Evolutionary conservation across 2,113 vertebrate species (phyloP), one percentile per base, ranked within the genome.

Genomic region (Clinocottus analis): DNA sequence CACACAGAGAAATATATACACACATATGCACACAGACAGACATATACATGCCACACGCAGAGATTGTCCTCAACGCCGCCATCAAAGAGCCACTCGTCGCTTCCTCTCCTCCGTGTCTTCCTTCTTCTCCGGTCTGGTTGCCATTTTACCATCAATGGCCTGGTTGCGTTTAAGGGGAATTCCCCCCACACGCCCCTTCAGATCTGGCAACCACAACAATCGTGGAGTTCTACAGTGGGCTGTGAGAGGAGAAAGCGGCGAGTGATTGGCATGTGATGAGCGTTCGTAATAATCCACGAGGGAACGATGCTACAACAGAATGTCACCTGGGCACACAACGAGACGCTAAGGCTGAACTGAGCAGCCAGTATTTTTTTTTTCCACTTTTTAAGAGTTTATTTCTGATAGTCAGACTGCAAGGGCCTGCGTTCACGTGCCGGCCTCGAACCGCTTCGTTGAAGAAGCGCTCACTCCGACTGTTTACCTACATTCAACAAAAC

Each of bases 21-120:
- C 45, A 53, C 29, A 66, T 25, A 39, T 61, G 72, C 74, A 69
- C 33, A 58, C 55, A 59, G 0, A 74, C 70, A 21, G 29, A 66
- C 77, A 78, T 79, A 80, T 73, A 77, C 87, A 90, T 55, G 80
- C 90, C 86, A 91, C 91, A 90, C 81, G 73, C 84, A 64, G 80
- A 84, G 37, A 31, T 76, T 9, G 29, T 72, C 77, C 59, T 66
- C 68, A 10, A 63, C 69, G 25, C 51, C 41, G 61, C 69, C 87
- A 77, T 91, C 86, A 90, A 88, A 89, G 74, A 84, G 81, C 67
- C 21, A 4, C 47, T 5, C 17, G 56, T 66, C 16, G 49, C 80
- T 85, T 90, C 89, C 83, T 82, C 76, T 82, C 43, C 63, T 79
- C 75, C 62, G 8, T 23, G 69, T 74, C 84, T 33, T 83, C 62